Percentiles rank a stretch among this genome's conserved stretches.
phyloP scores from a whole-genome alignment of 2,888 invertebrate genomes.

The Sarcophaga carnaria region DNA sequence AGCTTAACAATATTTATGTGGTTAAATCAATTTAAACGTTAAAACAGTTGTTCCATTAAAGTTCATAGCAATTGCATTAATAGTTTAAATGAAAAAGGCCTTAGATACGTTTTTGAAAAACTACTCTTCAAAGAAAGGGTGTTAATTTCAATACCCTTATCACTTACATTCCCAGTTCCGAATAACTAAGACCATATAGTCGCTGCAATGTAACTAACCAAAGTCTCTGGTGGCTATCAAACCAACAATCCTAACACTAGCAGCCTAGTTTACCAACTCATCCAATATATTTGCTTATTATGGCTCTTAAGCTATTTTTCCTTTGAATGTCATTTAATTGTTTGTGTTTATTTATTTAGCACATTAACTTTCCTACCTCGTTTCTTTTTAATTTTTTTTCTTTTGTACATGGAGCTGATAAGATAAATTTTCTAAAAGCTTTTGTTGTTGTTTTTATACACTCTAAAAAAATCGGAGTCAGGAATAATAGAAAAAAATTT shows the following conservation, averaged over 20 bases:
- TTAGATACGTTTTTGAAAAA: neutral
- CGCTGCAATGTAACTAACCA: too few relatives aligned
- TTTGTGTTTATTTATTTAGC: slow-evolving; percentile 15
- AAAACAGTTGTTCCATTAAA: neutral
- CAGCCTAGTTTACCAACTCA: too few relatives aligned
- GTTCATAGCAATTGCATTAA: neutral
- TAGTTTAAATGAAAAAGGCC: neutral
- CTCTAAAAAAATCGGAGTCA: neutral
- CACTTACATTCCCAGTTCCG: too few relatives aligned
- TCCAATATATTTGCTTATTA: neutral
- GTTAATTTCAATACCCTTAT: neutral
- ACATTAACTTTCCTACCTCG: slow-evolving; percentile 41
- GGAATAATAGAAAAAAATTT: too few relatives aligned
- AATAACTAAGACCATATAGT: too few relatives aligned
- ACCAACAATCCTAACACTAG: too few relatives aligned
- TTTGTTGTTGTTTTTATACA: neutral
- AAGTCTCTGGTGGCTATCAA: too few relatives aligned
- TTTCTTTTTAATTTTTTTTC: neutral
- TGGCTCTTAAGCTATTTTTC: slow-evolving; percentile 1
- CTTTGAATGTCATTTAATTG: neutral
- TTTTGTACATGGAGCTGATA: slow-evolving; percentile 29
- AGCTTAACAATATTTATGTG: neutral
- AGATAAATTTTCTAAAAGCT: slow-evolving; percentile 35
- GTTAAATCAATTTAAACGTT: neutral
- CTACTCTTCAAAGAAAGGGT: too few relatives aligned